Evolutionary conservation across 1,140 invertebrate species (phyloP).

Genomic region (Zaprionus gabonicus): DNA sequence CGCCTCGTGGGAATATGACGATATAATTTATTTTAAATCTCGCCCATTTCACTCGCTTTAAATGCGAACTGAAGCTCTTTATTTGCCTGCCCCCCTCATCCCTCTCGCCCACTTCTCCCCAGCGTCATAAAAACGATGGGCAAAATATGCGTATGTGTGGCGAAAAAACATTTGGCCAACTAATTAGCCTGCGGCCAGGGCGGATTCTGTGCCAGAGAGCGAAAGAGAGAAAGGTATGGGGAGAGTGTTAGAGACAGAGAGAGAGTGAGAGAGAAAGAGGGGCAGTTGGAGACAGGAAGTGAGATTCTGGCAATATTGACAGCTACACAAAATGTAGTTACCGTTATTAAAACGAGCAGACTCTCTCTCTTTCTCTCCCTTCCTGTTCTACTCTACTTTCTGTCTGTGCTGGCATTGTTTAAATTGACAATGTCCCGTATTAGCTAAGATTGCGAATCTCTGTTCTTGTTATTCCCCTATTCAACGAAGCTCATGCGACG

Average conservation of each 20-base stretch:
- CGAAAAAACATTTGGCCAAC: slow-evolving; percentile 58
- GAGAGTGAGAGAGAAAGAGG: not conserved
- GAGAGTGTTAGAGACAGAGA: not conserved
- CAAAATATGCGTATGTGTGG: slow-evolving; percentile 25
- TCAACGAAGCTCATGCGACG: too few relatives aligned
- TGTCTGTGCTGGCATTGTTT: not conserved
- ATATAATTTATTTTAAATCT: slow-evolving; percentile 84
- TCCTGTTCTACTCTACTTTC: not conserved
- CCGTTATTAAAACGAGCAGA: slow-evolving; percentile 31
- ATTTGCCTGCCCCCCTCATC: slow-evolving; percentile 11
- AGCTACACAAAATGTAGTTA: slow-evolving; percentile 19
- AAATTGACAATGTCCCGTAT: too few relatives aligned
- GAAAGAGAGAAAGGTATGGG: not conserved
- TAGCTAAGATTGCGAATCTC: too few relatives aligned
- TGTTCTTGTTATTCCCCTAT: not conserved
- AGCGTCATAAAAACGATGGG: slow-evolving; percentile 29
- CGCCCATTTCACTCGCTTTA: slow-evolving; percentile 68
- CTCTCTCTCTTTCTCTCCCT: not conserved
- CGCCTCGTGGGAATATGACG: slow-evolving; percentile 78
- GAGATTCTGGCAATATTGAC: slow-evolving; percentile 18
- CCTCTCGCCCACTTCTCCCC: slow-evolving; percentile 19
- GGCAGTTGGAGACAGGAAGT: not conserved
- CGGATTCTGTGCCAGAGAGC: slow-evolving; percentile 17
- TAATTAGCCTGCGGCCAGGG: slow-evolving; percentile 67
- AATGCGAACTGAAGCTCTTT: slow-evolving; percentile 69